phyloP scores from a whole-genome alignment of 1,140 invertebrate genomes.

The Sycophila sp. region DNA sequence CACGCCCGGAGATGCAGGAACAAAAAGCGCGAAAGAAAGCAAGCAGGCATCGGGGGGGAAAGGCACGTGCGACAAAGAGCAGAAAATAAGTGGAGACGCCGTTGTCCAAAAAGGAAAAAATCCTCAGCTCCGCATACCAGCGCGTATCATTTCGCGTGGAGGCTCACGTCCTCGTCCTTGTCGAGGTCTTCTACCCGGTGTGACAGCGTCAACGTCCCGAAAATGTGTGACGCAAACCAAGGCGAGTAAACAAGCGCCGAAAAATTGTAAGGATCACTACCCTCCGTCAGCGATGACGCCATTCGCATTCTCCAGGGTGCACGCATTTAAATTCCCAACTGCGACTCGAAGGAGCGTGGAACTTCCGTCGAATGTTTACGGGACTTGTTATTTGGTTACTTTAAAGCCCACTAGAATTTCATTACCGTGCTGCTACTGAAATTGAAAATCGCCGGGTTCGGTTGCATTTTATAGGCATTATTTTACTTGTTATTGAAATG shows the following conservation, averaged over 20 bases:
- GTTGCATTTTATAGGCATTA: too few relatives aligned
- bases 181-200: slow-evolving; percentile 57
- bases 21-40: not conserved
- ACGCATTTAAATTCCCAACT: too few relatives aligned
- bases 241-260: slow-evolving; percentile 42
- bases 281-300: not conserved
- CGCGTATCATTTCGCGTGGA: not conserved
- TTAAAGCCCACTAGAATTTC: too few relatives aligned
- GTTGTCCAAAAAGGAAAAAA: slow-evolving; percentile 13
- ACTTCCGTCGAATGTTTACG: too few relatives aligned
- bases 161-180: slow-evolving; percentile 54
- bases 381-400: too few relatives aligned
- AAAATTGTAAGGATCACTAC: slow-evolving; percentile 43
- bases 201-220: slow-evolving; percentile 54
- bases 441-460: too few relatives aligned
- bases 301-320: not conserved
- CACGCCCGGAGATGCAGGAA: not conserved
- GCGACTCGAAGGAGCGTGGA: too few relatives aligned
- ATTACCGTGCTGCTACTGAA: too few relatives aligned
- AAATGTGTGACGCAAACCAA: slow-evolving; percentile 60
- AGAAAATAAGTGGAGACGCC: not conserved
- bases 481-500: too few relatives aligned
- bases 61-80: not conserved
- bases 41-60: not conserved
- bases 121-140: not conserved